Conservation (phyloP, 2,888 invertebrate genomes). For the Eristalis arbustorum region DNA sequence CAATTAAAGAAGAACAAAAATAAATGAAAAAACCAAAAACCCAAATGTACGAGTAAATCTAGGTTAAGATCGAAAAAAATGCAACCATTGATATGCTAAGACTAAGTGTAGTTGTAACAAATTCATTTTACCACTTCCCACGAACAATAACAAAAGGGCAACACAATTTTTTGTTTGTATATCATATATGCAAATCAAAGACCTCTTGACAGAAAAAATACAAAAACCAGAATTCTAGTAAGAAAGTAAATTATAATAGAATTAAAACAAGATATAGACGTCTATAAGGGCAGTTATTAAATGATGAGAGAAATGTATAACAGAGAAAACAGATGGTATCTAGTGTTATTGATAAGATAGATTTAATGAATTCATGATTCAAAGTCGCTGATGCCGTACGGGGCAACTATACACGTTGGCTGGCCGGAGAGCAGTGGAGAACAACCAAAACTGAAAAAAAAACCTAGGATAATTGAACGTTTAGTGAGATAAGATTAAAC, state of each 20-base stretch:
- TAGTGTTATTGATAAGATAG: conserved; percentile 61
- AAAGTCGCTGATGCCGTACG: conserved; percentile 13
- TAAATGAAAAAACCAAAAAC: background rate
- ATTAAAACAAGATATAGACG: conserved; percentile 32
- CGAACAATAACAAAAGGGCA: background rate
- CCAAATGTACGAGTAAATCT: conserved; percentile 22
- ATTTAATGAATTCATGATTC: conserved; percentile 21
- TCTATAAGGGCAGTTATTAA: background rate
- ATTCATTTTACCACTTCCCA: conserved; percentile 10
- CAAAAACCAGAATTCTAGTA: conserved; percentile 6
- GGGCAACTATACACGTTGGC: conserved; percentile 28
- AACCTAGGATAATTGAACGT: conserved; percentile 61
- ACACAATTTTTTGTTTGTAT: conserved; percentile 63
- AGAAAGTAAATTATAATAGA: conserved; percentile 31
- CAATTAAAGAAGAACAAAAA: background rate
- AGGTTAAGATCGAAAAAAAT: conserved; percentile 18
- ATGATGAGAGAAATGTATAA: conserved; percentile 7
- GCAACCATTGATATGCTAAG: conserved; percentile 21
- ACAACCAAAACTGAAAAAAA: conserved; percentile 38
- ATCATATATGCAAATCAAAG: conserved; percentile 69
- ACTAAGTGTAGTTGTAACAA: conserved; percentile 31
- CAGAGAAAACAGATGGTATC: conserved; percentile 43
- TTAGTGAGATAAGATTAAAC: conserved; percentile 62
- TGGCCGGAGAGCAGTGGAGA: conserved; percentile 14
- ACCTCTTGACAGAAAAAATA: conserved; percentile 10